These are phyloP conservation scores for Drosophila miranda DNA, from an alignment of 1,140 invertebrate species.

Conservation along the genomic window DNA sequence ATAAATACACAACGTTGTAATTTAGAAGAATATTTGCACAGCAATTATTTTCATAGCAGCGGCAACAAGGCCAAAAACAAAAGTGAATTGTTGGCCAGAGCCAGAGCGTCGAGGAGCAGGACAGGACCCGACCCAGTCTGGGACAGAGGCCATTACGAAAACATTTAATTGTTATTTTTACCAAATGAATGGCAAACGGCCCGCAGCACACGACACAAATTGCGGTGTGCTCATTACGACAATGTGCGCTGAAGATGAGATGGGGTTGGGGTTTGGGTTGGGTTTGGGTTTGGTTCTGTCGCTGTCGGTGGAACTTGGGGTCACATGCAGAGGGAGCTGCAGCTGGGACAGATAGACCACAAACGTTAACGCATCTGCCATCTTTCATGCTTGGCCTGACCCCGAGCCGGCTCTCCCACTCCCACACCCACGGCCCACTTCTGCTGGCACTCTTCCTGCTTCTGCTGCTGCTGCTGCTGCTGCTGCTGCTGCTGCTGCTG, in stretches of 20 bases:
- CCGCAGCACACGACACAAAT: constrained; percentile 76
- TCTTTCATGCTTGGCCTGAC: constrained; percentile 69
- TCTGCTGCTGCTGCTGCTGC: constrained; percentile 3
- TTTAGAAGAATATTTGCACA: constrained; percentile 73
- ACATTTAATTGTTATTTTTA: constrained; percentile 81
- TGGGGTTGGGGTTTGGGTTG: constrained; percentile 11
- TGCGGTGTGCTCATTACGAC: constrained; percentile 78
- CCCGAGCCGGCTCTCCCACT: background rate
- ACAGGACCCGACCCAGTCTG: constrained; percentile 33
- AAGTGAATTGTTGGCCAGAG: constrained; percentile 63
- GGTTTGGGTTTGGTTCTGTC: constrained; percentile 2
- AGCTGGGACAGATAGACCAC: constrained; percentile 40
- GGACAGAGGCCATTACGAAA: constrained; percentile 70
- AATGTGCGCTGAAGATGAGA: constrained; percentile 45
- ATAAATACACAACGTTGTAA: constrained; percentile 75
- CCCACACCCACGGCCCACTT: background rate
- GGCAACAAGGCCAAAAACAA: constrained; percentile 69
- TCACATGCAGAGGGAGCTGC: constrained; percentile 28
- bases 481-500: constrained; percentile 6
- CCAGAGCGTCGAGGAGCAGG: constrained; percentile 7
- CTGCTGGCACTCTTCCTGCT: background rate
- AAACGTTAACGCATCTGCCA: constrained; percentile 68
- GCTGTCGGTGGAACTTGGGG: constrained; percentile 1
- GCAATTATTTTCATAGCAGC: constrained; percentile 72
- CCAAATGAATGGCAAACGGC: constrained; percentile 80